Evolutionary conservation across 1,140 invertebrate genomes (phyloP).

Genomic region (Venustaconcha ellipsiformis): DNA sequence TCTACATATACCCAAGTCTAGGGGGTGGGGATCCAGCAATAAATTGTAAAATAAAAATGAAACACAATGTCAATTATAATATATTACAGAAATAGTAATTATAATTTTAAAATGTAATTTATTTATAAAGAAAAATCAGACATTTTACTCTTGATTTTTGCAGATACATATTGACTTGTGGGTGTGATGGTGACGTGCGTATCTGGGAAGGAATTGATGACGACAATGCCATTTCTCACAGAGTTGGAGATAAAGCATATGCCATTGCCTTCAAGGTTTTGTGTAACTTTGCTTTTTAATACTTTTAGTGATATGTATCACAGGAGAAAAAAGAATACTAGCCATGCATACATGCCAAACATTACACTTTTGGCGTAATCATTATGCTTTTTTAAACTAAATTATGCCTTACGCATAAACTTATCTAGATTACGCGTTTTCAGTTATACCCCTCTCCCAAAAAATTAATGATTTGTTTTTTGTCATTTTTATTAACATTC

Average conservation of each 20-base stretch:
- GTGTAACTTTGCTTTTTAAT: conserved; percentile 1
- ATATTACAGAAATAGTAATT: background rate
- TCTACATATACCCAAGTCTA: too few relatives aligned
- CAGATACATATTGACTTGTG: conserved; percentile 87
- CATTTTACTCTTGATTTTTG: conserved; percentile 29
- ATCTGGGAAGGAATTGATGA: conserved; percentile 86
- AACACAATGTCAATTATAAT: background rate
- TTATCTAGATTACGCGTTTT: background rate
- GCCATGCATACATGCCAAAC: background rate
- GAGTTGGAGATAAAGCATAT: conserved; percentile 85
- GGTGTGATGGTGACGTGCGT: conserved; percentile 90
- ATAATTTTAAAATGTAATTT: background rate
- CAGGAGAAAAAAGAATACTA: background rate
- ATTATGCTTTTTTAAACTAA: too few relatives aligned
- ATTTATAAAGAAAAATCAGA: background rate
- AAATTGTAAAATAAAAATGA: too few relatives aligned
- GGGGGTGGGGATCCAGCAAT: too few relatives aligned
- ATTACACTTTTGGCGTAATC: background rate
- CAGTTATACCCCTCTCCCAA: background rate
- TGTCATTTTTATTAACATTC: too few relatives aligned
- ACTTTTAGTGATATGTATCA: too few relatives aligned
- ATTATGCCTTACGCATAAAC: too few relatives aligned
- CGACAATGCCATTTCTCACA: conserved; percentile 83
- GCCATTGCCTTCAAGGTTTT: conserved; percentile 74
- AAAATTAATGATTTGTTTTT: background rate